These are phyloP conservation scores for Nothoprocta perdicaria DNA, from an alignment of 2,113 vertebrate species.

Conservation along the genomic window DNA sequence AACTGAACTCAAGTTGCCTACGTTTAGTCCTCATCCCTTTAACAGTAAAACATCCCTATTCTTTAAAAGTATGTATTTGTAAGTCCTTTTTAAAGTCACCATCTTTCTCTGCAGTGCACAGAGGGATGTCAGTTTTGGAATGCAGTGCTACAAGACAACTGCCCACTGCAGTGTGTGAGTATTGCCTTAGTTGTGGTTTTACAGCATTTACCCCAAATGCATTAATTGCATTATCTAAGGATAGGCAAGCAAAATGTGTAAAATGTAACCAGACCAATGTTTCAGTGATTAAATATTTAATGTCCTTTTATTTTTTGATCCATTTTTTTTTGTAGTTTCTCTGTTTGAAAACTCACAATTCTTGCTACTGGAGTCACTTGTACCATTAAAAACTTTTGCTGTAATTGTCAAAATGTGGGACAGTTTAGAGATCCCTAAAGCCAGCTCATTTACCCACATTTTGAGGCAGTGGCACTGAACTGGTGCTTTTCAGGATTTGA, in stretches of 20 bases:
- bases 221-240: background rate
- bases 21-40: background rate
- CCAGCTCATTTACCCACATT: background rate
- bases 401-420: background rate
- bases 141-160: slow-evolving; percentile 11
- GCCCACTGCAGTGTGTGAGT: slow-evolving; percentile 76
- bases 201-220: background rate
- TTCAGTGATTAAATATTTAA: background rate
- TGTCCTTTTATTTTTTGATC: background rate
- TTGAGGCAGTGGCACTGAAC: background rate
- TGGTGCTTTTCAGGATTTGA: background rate
- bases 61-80: background rate
- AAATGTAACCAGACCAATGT: background rate
- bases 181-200: background rate
- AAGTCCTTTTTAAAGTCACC: background rate
- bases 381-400: background rate
- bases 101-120: slow-evolving; percentile 63
- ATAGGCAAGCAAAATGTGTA: background rate
- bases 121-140: slow-evolving; percentile 76
- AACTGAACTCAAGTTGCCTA: background rate
- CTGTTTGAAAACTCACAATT: background rate
- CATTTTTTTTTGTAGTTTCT: background rate
- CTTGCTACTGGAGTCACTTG: background rate
- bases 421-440: background rate
- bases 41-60: background rate